These are phyloP conservation scores for Agrochola litura DNA, from an alignment of 2,888 invertebrate species.

Conservation along the genomic window DNA sequence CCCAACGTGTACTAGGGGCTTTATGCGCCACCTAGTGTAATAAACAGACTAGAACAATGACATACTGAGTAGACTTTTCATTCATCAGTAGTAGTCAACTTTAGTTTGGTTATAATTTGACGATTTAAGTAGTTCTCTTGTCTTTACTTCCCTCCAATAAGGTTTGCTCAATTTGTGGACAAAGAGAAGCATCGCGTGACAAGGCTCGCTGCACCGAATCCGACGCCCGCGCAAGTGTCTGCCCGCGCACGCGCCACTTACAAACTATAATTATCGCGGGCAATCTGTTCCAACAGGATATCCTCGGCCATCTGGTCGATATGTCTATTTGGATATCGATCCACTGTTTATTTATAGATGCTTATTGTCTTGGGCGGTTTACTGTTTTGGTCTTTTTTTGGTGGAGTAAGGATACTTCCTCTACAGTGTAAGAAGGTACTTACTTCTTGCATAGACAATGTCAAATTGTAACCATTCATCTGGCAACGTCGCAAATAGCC, in stretches of 20 bases:
- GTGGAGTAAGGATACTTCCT: constrained; percentile 39
- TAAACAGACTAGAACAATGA: background rate
- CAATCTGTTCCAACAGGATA: constrained; percentile 88
- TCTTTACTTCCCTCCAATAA: background rate
- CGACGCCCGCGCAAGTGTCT: constrained; percentile 58
- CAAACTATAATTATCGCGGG: constrained; percentile 82
- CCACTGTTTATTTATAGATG: constrained; percentile 72
- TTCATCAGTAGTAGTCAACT: background rate
- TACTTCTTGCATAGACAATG: background rate
- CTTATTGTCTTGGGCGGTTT: constrained; percentile 72
- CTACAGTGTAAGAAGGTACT: background rate
- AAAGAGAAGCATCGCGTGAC: constrained; percentile 56
- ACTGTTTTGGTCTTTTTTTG: constrained; percentile 36
- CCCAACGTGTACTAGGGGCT: no score
- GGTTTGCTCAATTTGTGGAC: constrained; percentile 23
- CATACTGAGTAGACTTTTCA: background rate
- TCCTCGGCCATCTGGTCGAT: constrained; percentile 88
- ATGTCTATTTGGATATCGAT: constrained; percentile 78
- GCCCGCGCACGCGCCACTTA: constrained; percentile 77
- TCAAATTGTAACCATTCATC: background rate
- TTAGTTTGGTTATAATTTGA: background rate
- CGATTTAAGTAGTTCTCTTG: background rate
- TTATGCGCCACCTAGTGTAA: no score
- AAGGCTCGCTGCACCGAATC: constrained; percentile 42
- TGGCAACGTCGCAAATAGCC: no score